A percentile compares a stretch with the other conserved stretches of the same genome.
Conservation (phyloP, 1,140 invertebrate species). For the Pogonomyrmex californicus region DNA sequence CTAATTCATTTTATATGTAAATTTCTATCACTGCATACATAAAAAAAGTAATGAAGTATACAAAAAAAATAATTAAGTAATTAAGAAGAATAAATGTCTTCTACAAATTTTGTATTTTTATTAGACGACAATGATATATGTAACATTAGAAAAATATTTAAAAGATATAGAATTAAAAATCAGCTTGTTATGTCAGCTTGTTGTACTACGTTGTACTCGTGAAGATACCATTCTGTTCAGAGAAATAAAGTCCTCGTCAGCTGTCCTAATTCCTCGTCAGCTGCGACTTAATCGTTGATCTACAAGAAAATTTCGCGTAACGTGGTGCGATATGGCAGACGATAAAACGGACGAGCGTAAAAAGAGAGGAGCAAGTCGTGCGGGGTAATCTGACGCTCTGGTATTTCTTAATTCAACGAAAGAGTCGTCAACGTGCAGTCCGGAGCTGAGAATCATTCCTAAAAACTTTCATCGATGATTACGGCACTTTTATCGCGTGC, state of each 20-base stretch:
- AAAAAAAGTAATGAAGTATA: background rate
- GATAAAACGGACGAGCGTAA: constrained; percentile 38
- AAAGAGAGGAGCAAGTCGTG: constrained; percentile 8
- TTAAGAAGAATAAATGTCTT: background rate
- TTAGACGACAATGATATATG: background rate
- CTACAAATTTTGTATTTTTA: background rate
- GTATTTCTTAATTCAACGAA: constrained; percentile 71
- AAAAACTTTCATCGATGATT: constrained; percentile 70
- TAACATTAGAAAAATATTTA: background rate
- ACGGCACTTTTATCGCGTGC: constrained; percentile 69
- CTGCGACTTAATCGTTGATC: constrained; percentile 43
- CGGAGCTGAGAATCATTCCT: constrained; percentile 57
- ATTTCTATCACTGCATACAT: background rate
- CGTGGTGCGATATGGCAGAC: constrained; percentile 35
- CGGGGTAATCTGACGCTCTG: constrained; percentile 59
- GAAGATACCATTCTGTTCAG: constrained; percentile 5
- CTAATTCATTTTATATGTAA: background rate
- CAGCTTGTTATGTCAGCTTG: constrained; percentile 6
- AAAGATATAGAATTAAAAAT: constrained; percentile 36
- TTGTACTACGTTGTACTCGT: background rate
- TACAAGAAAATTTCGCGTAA: constrained; percentile 52
- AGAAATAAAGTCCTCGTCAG: constrained; percentile 47
- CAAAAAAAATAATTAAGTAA: background rate
- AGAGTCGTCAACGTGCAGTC: constrained; percentile 60
- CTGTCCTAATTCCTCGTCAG: constrained; percentile 19